phyloP scores from a whole-genome alignment of 1,140 invertebrate species.

The Lasioglossum baleicum region DNA sequence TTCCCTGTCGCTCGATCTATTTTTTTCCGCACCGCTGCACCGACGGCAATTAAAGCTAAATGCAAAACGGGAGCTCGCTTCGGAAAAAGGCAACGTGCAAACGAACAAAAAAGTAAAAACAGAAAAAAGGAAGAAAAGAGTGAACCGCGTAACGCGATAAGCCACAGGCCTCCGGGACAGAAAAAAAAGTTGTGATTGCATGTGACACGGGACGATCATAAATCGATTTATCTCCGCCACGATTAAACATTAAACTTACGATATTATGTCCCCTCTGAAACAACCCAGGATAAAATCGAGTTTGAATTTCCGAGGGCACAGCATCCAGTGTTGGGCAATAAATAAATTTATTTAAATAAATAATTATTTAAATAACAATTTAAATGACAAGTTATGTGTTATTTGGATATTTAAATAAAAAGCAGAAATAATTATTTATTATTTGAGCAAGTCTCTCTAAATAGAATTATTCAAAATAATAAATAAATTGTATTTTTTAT shows the following conservation, averaged over 20 bases:
- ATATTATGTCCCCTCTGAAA: background rate
- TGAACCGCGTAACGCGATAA: background rate
- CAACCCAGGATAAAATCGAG: background rate
- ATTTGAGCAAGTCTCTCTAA: too few species aligned
- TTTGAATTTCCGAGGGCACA: too few species aligned
- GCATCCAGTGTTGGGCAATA: too few species aligned
- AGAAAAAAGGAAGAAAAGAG: background rate
- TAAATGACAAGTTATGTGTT: too few species aligned
- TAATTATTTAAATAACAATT: too few species aligned
- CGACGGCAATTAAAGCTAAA: background rate
- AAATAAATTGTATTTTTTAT: too few species aligned
- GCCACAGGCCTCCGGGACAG: background rate
- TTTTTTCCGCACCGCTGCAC: too few species aligned
- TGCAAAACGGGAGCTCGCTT: background rate
- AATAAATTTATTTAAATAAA: too few species aligned
- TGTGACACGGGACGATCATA: conserved; percentile 19
- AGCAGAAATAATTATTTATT: too few species aligned
- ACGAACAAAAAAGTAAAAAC: background rate
- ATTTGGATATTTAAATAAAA: too few species aligned
- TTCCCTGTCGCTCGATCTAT: too few species aligned
- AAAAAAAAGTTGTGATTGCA: conserved; percentile 20
- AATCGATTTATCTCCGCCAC: conserved; percentile 25
- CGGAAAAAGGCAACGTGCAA: background rate
- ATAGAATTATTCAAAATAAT: too few species aligned
- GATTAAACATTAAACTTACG: background rate